Conservation (phyloP, 35 echinoderm and acorn worm species). For the Ophioderma brevispina region DNA sequence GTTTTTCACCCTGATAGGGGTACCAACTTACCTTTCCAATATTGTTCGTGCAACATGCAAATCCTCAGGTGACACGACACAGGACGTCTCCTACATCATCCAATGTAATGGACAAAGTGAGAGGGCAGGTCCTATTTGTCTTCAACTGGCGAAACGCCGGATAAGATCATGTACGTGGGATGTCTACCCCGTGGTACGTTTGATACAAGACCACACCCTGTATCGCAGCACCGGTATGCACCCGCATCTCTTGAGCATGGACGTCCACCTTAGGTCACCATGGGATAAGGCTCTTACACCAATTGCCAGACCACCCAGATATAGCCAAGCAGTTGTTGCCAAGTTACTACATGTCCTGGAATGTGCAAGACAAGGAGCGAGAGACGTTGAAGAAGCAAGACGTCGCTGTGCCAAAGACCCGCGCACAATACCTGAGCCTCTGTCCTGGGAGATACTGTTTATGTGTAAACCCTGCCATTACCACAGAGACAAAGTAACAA, state of each 20-base stretch:
- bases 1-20: slow-evolving; percentile 40
- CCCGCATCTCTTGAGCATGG: not conserved
- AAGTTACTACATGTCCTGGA: not conserved
- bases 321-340: not conserved
- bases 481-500: not conserved
- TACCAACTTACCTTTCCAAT: slow-evolving; percentile 46
- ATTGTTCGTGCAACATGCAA: slow-evolving; percentile 39
- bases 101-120: slow-evolving; percentile 41
- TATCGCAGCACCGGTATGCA: not conserved
- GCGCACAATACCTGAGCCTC: not conserved
- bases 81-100: too few species aligned
- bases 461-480: not conserved
- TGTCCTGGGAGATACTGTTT: not conserved
- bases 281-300: not conserved
- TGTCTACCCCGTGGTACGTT: not conserved
- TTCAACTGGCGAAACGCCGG: slow-evolving; percentile 5
- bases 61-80: slow-evolving; percentile 20
- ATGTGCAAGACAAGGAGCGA: not conserved
- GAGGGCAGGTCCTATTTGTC: slow-evolving; percentile 33
- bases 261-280: not conserved
- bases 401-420: not conserved
- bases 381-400: not conserved
- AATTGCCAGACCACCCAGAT: not conserved
- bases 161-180: not conserved
- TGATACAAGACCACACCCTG: not conserved